phyloP scores from a whole-genome alignment of 1,140 invertebrate species.

The Sipha flava region DNA sequence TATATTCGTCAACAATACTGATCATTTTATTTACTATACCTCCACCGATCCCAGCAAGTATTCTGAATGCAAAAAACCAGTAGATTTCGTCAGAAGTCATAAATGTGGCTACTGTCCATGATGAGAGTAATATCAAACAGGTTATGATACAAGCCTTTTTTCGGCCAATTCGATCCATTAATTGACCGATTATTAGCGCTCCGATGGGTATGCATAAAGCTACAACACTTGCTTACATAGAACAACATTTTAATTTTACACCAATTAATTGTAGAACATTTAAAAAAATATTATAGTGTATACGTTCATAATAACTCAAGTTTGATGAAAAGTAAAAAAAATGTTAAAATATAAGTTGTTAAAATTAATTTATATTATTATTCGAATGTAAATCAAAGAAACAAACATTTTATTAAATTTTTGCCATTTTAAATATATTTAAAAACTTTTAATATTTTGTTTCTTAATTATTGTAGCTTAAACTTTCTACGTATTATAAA shows the following conservation, averaged over 20 bases:
- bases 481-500: no score
- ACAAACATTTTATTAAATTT: no score
- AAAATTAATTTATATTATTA: no score
- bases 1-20: not conserved
- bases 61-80: conserved; percentile 45
- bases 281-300: no score
- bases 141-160: conserved; percentile 50
- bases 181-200: conserved; percentile 47
- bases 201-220: conserved; percentile 50
- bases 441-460: no score
- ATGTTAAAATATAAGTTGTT: no score
- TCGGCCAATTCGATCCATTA: conserved; percentile 58
- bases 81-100: conserved; percentile 1
- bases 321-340: no score
- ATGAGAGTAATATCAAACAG: conserved; percentile 50
- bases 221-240: conserved; percentile 48
- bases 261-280: no score
- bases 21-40: conserved; percentile 39
- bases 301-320: no score
- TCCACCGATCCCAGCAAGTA: conserved; percentile 47
- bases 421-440: no score
- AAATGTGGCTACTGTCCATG: conserved; percentile 49
- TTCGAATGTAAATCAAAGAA: no score
- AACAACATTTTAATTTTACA: not conserved
- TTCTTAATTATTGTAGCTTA: no score